phyloP scores from a whole-genome alignment of 2,888 invertebrate genomes.

The Stenodema calcarata region DNA sequence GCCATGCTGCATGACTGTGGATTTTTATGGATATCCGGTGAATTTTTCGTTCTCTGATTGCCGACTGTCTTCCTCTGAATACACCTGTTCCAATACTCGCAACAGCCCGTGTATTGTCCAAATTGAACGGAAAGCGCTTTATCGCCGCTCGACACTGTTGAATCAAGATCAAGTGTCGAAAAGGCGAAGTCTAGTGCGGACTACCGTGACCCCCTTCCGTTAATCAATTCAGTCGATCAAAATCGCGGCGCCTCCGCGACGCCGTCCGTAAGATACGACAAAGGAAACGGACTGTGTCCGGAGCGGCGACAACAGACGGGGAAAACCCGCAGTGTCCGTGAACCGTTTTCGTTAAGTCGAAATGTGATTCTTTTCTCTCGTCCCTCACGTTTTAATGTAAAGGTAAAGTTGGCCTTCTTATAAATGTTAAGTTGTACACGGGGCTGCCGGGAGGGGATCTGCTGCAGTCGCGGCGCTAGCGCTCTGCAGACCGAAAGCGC shows the following conservation, averaged over 20 bases:
- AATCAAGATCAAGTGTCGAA: background rate
- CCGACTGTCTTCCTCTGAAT: too few species aligned
- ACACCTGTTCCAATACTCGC: too few species aligned
- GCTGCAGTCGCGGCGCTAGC: conserved; percentile 17
- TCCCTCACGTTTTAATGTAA: background rate
- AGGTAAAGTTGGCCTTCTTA: background rate
- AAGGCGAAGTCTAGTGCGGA: background rate
- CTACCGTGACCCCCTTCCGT: conserved; percentile 6
- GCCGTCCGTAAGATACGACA: background rate
- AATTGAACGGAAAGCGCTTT: background rate
- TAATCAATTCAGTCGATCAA: conserved; percentile 24
- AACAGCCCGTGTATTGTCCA: background rate
- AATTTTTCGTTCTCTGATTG: too few species aligned
- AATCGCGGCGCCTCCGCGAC: background rate
- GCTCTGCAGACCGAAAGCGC: conserved; percentile 3
- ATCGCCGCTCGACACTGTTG: background rate
- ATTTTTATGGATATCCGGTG: too few species aligned
- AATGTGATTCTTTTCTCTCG: background rate
- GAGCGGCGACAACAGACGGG: background rate
- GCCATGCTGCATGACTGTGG: too few species aligned
- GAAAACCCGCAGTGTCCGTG: background rate
- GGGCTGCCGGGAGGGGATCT: background rate
- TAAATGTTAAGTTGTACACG: conserved; percentile 8
- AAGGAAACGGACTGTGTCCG: background rate
- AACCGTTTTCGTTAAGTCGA: background rate